phyloP scores from a whole-genome alignment of 2,888 invertebrate species.

The Stictocephala bisonia region DNA sequence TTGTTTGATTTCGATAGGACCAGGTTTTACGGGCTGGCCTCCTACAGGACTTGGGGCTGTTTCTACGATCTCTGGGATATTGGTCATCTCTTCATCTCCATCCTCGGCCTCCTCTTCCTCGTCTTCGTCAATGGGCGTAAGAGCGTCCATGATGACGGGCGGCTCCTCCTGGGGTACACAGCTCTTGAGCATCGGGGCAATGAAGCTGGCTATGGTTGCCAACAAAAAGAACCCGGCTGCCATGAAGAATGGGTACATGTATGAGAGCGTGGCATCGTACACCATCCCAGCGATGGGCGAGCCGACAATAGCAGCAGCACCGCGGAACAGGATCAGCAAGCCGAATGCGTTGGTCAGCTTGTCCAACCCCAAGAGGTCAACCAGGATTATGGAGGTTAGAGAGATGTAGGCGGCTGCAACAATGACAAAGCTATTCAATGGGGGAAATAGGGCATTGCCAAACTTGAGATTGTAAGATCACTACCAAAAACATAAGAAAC shows the following conservation, averaged over 20 bases:
- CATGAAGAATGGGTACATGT: slow-evolving; percentile 91
- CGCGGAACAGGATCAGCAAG: slow-evolving; percentile 93
- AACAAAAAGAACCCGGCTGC: slow-evolving; percentile 89
- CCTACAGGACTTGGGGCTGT: slow-evolving; percentile 77
- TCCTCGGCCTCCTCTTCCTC: slow-evolving; percentile 80
- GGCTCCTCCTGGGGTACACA: slow-evolving; percentile 69
- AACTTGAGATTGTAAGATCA: too few relatives aligned
- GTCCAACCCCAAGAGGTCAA: slow-evolving; percentile 95
- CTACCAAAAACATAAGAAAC: too few relatives aligned
- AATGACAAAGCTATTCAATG: background rate
- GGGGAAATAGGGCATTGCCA: slow-evolving; percentile 91
- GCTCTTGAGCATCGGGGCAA: slow-evolving; percentile 79
- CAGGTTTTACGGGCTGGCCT: slow-evolving; percentile 65
- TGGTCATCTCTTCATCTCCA: slow-evolving; percentile 69
- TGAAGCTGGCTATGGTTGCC: slow-evolving; percentile 86
- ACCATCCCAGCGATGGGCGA: slow-evolving; percentile 88
- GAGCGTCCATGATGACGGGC: slow-evolving; percentile 75
- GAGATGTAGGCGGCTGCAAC: slow-evolving; percentile 94
- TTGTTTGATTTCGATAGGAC: slow-evolving; percentile 72
- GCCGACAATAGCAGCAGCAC: slow-evolving; percentile 91
- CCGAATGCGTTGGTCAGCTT: slow-evolving; percentile 98
- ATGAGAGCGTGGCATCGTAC: slow-evolving; percentile 86
- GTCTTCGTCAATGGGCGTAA: slow-evolving; percentile 84
- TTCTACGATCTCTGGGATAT: slow-evolving; percentile 79
- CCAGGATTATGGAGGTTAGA: slow-evolving; percentile 96